A percentile compares a stretch with the other conserved stretches of the same genome.
phyloP scores from a whole-genome alignment of 2,888 invertebrate genomes.

The Petrophora chlorosata region DNA sequence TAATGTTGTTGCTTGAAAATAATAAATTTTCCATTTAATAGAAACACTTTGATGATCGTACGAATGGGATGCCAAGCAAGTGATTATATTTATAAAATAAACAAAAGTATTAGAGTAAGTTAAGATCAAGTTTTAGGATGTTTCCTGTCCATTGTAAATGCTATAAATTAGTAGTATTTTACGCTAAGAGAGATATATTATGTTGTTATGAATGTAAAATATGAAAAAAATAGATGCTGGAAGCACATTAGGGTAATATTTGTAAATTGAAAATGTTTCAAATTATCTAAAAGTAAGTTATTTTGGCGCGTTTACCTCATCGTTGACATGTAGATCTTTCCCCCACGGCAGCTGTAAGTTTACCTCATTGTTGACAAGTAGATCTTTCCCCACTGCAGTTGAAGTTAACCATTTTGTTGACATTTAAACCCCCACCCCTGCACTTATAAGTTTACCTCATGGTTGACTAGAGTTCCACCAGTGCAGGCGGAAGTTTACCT shows the following conservation, averaged over 20 bases:
- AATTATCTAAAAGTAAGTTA: constrained; percentile 35
- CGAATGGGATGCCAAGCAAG: constrained; percentile 32
- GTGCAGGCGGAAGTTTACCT: too few relatives aligned
- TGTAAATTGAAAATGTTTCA: constrained; percentile 50
- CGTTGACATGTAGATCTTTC: constrained; percentile 26
- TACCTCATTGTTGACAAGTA: too few relatives aligned
- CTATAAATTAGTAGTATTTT: constrained; percentile 40
- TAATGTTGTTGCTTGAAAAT: constrained; percentile 24
- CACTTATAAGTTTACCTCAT: too few relatives aligned
- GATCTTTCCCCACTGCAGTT: too few relatives aligned
- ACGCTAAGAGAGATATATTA: constrained; percentile 41
- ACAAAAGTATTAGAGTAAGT: constrained; percentile 42
- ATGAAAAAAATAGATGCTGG: constrained; percentile 30
- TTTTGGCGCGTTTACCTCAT: constrained; percentile 32
- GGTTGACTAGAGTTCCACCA: too few relatives aligned
- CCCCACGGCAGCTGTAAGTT: constrained; percentile 14
- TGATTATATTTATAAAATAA: constrained; percentile 35
- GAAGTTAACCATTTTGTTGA: too few relatives aligned
- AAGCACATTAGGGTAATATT: constrained; percentile 38
- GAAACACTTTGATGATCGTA: constrained; percentile 11
- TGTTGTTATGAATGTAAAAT: constrained; percentile 37
- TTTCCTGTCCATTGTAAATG: constrained; percentile 44
- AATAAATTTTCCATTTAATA: constrained; percentile 17
- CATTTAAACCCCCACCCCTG: too few relatives aligned
- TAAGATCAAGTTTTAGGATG: constrained; percentile 38